Conservation (phyloP, 2,888 invertebrate species). For the Siphonodentalium dalli region DNA sequence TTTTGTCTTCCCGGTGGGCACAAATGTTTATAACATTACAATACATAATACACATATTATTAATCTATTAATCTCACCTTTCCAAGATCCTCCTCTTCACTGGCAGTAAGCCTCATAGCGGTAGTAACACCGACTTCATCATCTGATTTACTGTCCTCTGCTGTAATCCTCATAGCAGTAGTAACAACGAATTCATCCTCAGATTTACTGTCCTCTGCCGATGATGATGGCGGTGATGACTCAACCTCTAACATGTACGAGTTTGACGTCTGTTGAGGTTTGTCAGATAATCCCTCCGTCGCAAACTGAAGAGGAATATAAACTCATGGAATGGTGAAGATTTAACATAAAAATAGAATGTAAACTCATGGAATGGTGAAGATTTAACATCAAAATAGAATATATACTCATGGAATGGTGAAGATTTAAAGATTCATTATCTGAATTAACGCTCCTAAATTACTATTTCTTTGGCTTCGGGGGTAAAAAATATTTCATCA, state of each 20-base stretch:
- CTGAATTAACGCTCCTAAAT: no score
- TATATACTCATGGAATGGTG: no score
- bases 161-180: constrained; percentile 31
- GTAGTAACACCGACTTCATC: constrained; percentile 29
- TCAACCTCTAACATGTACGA: not conserved
- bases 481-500: no score
- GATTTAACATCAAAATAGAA: no score
- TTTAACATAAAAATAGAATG: no score
- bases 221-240: not conserved
- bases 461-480: no score
- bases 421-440: no score
- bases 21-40: not conserved
- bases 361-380: no score
- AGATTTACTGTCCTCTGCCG: constrained; percentile 9
- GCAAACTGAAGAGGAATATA: no score
- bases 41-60: not conserved
- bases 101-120: constrained; percentile 32
- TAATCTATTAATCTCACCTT: constrained; percentile 36
- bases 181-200: constrained; percentile 25
- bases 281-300: no score
- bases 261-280: not conserved
- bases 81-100: constrained; percentile 56
- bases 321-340: no score
- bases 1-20: no score
- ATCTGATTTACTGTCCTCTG: constrained; percentile 28